Percentiles rank a stretch among this genome's conserved stretches.
Evolutionary conservation across 2,797 vertebrate genomes (phyloP).

Genomic region (Halcyon badia): DNA sequence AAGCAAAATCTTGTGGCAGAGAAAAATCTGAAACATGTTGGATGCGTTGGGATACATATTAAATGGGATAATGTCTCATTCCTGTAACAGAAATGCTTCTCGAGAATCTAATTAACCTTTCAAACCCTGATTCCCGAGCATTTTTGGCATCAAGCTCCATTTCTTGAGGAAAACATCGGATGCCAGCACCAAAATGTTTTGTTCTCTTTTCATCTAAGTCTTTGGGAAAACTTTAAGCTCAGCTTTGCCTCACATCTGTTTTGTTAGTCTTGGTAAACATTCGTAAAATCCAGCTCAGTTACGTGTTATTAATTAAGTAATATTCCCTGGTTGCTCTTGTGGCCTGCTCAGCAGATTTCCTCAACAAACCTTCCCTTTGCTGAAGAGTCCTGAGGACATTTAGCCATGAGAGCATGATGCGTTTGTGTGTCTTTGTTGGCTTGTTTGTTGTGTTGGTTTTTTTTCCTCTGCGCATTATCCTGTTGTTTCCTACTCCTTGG

Average conservation of each 20-base stretch:
- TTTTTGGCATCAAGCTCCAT: slow-evolving; percentile 29
- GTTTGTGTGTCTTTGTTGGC: not conserved
- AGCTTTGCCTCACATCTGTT: not conserved
- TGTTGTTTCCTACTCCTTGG: accelerated
- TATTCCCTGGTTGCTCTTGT: not conserved
- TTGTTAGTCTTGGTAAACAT: not conserved
- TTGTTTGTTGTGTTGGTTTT: no score
- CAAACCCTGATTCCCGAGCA: not conserved
- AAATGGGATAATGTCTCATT: slow-evolving; percentile 14
- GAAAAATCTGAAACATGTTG: slow-evolving; percentile 31
- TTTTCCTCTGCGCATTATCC: not conserved
- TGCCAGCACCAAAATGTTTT: slow-evolving; percentile 36
- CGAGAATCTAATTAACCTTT: slow-evolving; percentile 67
- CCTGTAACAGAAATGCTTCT: slow-evolving; percentile 7
- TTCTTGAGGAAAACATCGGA: slow-evolving; percentile 49
- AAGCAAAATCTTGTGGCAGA: not conserved
- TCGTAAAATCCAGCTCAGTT: not conserved
- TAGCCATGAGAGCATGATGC: accelerated
- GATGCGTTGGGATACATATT: not conserved
- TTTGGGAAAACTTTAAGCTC: not conserved
- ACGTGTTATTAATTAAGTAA: not conserved
- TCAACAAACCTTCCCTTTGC: not conserved
- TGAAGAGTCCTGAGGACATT: accelerated
- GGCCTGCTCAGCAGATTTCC: not conserved
- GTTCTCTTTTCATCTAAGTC: not conserved